Evolutionary conservation across 2,113 vertebrate species (phyloP), one percentile per base, ranked within the genome.

Genomic region (Electrona antarctica): DNA sequence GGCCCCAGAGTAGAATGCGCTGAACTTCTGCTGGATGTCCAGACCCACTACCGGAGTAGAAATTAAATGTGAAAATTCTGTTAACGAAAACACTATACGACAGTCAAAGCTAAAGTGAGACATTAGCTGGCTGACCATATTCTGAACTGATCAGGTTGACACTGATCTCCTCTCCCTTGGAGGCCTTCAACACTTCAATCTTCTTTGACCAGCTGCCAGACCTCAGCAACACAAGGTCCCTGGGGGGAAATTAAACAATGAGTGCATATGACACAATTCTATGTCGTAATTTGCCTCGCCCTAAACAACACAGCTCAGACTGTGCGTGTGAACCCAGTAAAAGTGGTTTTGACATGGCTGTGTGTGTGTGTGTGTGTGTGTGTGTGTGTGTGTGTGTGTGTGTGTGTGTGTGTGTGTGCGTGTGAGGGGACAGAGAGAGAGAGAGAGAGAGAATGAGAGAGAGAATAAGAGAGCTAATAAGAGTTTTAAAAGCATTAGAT

Each of bases 111-210:
- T 11, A 60, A 55, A 7, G n/a, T 11, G 13, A 41, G 57, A 67
- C 5, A 1, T 12, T 60, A 60, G n/a, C 7, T 49, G 41, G 90
- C 91, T 82, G 86, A 99, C 98, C 97, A 68, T 96, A 98, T 85
- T 98, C 96, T 87, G 97, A 98, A 90, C 97, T 98, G 82, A 99
- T 96, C 81, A 99, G 88, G 90, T 96, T 93, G 88, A 98, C 86
- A 83, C 89, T 95, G 83, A 99, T 91, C 64, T 96, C 94, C 73
- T 95, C 93, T 89, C 95, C 96, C 74, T 88, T 91, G 10, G 90
- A 76, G 78, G 93, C 81, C 91, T 93, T 95, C 45, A 85, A 84
- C 72, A 98, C 94, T 76, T 97, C 94, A 62, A 97, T 91, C 89
- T 95, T 98, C 90, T 95, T 99, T 1, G 85, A 91, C 97, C 96